Percentiles rank a stretch among this genome's conserved stretches.
These are phyloP conservation scores for Orthosia incerta DNA, from an alignment of 2,888 invertebrate genomes.

Conservation along the genomic window DNA sequence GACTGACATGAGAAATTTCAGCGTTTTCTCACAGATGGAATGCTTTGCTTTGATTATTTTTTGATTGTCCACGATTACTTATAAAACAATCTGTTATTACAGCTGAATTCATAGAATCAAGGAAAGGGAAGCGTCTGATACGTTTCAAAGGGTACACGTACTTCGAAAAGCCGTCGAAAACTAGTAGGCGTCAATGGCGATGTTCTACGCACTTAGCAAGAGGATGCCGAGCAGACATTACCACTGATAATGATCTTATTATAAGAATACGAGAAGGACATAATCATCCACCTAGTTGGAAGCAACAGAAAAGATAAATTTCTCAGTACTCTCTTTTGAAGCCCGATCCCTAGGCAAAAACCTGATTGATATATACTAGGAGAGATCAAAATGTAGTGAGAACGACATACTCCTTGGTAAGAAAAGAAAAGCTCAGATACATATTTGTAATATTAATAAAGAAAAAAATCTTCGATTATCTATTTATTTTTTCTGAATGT, in stretches of 20 bases:
- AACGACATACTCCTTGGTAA: too few relatives aligned
- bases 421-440: too few relatives aligned
- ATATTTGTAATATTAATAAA: too few relatives aligned
- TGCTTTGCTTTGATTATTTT: neutral
- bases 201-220: constrained; percentile 36
- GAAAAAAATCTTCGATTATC: too few relatives aligned
- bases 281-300: constrained; percentile 28
- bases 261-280: constrained; percentile 38
- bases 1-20: too few relatives aligned
- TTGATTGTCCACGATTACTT: neutral
- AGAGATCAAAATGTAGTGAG: too few relatives aligned
- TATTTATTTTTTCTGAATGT: too few relatives aligned
- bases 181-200: constrained; percentile 33
- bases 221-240: constrained; percentile 38
- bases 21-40: neutral
- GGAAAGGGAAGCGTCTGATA: constrained; percentile 43
- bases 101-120: constrained; percentile 35
- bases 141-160: constrained; percentile 31
- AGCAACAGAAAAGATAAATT: too few relatives aligned
- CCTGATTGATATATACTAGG: neutral
- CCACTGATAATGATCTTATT: constrained; percentile 24
- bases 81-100: constrained; percentile 1
- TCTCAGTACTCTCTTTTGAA: neutral
- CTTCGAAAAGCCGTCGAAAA: constrained; percentile 47
- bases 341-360: neutral